Base-by-base conservation (phyloP, 2,797 vertebrate genomes). In the Lacerta viridis region DNA sequence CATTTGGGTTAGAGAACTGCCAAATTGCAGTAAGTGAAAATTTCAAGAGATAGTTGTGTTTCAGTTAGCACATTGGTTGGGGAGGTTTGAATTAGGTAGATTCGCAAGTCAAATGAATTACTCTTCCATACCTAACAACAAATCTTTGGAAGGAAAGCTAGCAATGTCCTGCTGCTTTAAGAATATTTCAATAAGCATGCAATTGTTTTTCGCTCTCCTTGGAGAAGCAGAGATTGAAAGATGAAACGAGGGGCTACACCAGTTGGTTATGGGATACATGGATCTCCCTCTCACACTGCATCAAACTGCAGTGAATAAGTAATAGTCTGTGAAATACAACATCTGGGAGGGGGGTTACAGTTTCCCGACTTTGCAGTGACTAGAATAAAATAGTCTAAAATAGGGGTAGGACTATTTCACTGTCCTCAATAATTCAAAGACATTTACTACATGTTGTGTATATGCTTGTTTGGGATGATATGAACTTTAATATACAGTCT, bases 261-360 rank as follows among this genome's bases (percentile, higher is more conserved):
- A 39, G 87, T 88, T 93, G 33, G 95, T 23, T 94, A 5, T 41
- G 85, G 75, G 89, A 88, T 93, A 89, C 83, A 55, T 92, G 7
- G 41, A 90, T 87, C 86, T 85, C 78, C 69, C 77, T 68, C 93
- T 95, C 69, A 93, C 83, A 79, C 66, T 89, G 84, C 89, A 95
- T 94, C 88, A 92, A 77, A 93, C 1, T 87, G 66, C 88, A 87
- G 89, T 92, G 74, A 77, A 92, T 93, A 95, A 94, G 94, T 96
- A 97, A 95, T 89, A 95, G 87, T 84, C 93, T 50, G 0, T 95
- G 93, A 97, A 96, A 96, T 92, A 78, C 46, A 92, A 89, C 84
- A 95, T 68, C 46, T 59, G 39, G 41, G 7, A 2, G 25, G 18
- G 25, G 36, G 7, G 87, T 93, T 94, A 84, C 84, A 95, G 78